These are phyloP conservation scores for Pangasius sanitwongsei DNA, from an alignment of 2,797 vertebrate genomes.

Conservation along the genomic window DNA sequence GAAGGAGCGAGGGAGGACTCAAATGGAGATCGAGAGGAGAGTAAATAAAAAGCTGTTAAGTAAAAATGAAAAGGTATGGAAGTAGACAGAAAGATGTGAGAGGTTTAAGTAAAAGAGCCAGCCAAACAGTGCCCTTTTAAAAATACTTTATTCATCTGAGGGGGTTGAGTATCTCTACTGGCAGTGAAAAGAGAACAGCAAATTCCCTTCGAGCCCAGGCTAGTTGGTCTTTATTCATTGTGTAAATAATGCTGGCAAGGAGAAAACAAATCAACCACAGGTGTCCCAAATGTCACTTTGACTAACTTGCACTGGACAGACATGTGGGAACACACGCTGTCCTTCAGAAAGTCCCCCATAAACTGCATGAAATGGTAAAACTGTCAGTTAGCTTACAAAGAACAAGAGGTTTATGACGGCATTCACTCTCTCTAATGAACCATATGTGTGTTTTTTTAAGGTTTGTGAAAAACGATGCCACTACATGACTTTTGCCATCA, in stretches of 20 bases:
- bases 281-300: not conserved
- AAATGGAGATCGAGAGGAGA: not conserved
- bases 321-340: not conserved
- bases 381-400: not conserved
- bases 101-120: not conserved
- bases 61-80: conserved; percentile 10
- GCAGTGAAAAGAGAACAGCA: not conserved
- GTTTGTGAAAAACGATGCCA: not conserved
- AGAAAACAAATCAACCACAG: conserved; percentile 10
- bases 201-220: not conserved
- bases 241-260: not conserved
- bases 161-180: not conserved
- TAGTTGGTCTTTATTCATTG: not conserved
- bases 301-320: not conserved
- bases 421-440: conserved; percentile 1
- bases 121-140: not conserved
- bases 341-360: not conserved
- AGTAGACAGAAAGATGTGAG: not conserved
- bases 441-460: not conserved
- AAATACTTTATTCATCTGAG: conserved; percentile 2
- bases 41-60: conserved; percentile 15
- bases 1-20: not conserved
- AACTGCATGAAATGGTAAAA: not conserved
- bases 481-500: not conserved
- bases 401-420: not conserved